Percentiles rank a stretch among this genome's conserved stretches.
Conservation (phyloP, 2,797 vertebrate species). For the Lutjanus argentimaculatus region DNA sequence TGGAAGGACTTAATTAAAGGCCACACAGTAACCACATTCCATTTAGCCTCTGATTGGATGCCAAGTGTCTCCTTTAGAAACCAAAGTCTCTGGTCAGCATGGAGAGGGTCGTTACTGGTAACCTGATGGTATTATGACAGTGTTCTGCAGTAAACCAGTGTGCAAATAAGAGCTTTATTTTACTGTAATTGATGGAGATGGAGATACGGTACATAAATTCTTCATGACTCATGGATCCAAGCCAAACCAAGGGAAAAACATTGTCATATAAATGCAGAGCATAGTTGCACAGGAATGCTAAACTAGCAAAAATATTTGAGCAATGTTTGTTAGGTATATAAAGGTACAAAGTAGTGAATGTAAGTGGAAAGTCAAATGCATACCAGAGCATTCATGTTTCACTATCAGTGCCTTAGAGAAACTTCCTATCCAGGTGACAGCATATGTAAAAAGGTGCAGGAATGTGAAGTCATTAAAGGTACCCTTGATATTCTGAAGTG, state of each 20-base stretch:
- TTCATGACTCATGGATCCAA: slow-evolving; percentile 5
- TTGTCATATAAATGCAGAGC: neutral
- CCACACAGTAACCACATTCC: slow-evolving; percentile 51
- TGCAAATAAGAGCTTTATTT: neutral
- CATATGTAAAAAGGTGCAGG: neutral
- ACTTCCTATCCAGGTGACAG: neutral
- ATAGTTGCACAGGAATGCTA: neutral
- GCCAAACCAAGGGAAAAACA: neutral
- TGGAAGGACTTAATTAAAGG: slow-evolving; percentile 60
- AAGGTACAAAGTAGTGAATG: neutral
- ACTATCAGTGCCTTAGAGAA: neutral
- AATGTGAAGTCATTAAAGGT: neutral
- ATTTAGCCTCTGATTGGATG: slow-evolving; percentile 55
- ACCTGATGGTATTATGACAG: neutral
- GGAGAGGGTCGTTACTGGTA: neutral
- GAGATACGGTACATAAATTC: neutral
- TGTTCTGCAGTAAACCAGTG: slow-evolving; percentile 22
- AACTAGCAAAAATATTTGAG: neutral
- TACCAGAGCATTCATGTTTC: neutral
- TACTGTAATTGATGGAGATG: neutral
- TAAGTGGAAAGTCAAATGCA: neutral
- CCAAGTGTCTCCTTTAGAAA: slow-evolving; percentile 53
- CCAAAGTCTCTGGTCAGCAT: slow-evolving; percentile 24
- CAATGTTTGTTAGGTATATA: neutral
- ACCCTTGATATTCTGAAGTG: too few relatives aligned